Conservation (phyloP, 1,140 invertebrate species). For the Platyscapa corneri region DNA sequence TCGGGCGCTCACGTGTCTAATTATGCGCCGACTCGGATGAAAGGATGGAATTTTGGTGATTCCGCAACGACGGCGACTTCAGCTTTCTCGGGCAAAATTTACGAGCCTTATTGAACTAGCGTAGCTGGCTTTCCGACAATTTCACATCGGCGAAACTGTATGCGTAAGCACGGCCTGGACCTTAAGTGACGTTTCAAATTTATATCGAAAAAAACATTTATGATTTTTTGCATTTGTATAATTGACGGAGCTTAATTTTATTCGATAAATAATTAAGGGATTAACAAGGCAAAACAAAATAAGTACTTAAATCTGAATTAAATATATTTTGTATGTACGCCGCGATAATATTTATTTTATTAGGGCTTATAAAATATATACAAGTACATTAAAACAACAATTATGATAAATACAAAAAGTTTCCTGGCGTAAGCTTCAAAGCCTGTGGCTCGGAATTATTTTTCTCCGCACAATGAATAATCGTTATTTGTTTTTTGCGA, state of each 20-base stretch:
- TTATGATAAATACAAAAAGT: neutral
- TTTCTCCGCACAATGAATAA: neutral
- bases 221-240: neutral
- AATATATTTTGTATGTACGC: conserved; percentile 8
- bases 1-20: neutral
- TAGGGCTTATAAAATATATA: conserved; percentile 5
- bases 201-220: conserved; percentile 1
- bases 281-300: conserved; percentile 4
- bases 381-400: neutral
- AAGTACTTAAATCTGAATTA: conserved; percentile 19
- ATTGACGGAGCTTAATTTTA: neutral
- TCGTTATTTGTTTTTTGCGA: neutral
- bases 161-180: neutral
- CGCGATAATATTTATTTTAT: conserved; percentile 19
- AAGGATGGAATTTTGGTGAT: conserved; percentile 12
- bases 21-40: conserved; percentile 6
- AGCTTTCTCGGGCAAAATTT: neutral
- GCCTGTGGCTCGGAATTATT: neutral
- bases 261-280: conserved; percentile 17
- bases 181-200: conserved; percentile 13
- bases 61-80: neutral
- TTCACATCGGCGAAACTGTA: neutral
- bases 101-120: neutral
- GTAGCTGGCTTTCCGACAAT: neutral
- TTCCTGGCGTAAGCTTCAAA: neutral